These are phyloP conservation scores for Papilio elwesi DNA, from an alignment of 2,888 invertebrate species.

Conservation along the genomic window DNA sequence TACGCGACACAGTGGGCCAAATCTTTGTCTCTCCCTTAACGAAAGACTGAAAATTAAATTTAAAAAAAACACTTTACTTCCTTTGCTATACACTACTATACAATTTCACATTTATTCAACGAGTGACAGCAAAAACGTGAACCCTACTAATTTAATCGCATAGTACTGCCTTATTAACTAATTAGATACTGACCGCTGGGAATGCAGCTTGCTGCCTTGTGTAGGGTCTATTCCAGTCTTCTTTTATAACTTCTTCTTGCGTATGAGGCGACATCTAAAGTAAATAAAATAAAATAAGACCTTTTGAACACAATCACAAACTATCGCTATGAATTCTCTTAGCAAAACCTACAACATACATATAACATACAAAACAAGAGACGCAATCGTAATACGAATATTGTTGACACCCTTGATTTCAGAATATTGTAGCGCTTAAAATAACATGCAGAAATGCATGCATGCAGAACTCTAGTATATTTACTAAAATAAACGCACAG, in stretches of 20 bases:
- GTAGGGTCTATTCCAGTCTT: constrained; percentile 97
- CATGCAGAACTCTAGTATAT: too few species aligned
- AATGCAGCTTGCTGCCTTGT: constrained; percentile 96
- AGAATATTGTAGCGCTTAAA: too few species aligned
- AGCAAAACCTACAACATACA: too few species aligned
- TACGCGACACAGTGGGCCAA: constrained; percentile 99
- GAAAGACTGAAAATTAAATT: constrained; percentile 86
- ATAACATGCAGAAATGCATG: too few species aligned
- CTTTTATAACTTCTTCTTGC: constrained; percentile 90
- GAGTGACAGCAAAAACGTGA: not conserved
- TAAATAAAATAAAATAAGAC: too few species aligned
- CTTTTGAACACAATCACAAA: not conserved
- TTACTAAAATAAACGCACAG: too few species aligned
- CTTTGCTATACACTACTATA: not conserved
- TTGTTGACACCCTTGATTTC: too few species aligned
- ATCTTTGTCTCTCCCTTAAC: constrained; percentile 95
- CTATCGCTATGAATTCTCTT: too few species aligned
- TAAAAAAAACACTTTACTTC: constrained; percentile 9
- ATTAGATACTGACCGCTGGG: constrained; percentile 90
- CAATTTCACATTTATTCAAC: not conserved
- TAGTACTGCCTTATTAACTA: not conserved
- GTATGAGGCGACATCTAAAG: constrained; percentile 95
- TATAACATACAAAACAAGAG: too few species aligned
- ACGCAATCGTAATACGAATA: too few species aligned
- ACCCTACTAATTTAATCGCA: too few species aligned